Conservation (phyloP, 2,113 vertebrate species). For the Trogon surrucura region DNA sequence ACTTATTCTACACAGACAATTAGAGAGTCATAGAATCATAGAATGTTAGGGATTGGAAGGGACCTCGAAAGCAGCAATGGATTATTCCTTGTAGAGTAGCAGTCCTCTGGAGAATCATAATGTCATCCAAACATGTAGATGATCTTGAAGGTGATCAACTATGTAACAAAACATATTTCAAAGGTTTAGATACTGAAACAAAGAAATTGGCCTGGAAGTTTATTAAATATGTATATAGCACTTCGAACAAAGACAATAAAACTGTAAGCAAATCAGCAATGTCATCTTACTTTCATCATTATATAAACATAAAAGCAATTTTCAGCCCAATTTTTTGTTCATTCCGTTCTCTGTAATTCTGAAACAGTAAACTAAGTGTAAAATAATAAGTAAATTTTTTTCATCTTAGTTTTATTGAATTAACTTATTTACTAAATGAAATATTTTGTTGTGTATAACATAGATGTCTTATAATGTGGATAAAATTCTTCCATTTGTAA, state of each 20-base stretch:
- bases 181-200: neutral
- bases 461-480: neutral
- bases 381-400: neutral
- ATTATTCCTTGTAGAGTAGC: neutral
- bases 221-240: neutral
- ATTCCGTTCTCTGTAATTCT: neutral
- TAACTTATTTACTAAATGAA: neutral
- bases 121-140: neutral
- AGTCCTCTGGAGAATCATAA: neutral
- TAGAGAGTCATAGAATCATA: too few relatives aligned
- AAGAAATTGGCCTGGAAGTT: neutral
- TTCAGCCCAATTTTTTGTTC: neutral
- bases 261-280: neutral
- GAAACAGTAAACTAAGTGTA: neutral
- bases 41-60: too few relatives aligned
- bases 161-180: neutral
- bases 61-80: neutral
- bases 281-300: neutral
- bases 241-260: neutral
- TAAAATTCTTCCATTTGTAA: neutral
- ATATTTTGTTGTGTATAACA: neutral
- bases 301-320: neutral
- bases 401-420: neutral
- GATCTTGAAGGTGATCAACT: neutral
- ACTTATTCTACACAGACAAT: neutral